phyloP scores from a whole-genome alignment of 2,888 invertebrate genomes.

The Rhyacophila evoluta region DNA sequence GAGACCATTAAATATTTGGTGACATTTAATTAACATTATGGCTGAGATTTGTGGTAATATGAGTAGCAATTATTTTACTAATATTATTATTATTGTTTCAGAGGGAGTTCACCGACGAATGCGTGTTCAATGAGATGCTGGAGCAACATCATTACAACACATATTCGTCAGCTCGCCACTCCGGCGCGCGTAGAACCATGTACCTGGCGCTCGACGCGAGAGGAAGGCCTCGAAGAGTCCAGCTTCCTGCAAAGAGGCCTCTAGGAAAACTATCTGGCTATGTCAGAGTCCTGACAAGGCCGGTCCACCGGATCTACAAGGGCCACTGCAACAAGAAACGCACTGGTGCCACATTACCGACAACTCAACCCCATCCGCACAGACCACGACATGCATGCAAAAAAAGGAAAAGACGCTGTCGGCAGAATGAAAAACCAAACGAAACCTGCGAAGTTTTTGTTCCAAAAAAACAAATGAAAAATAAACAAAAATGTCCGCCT shows the following conservation, averaged over 20 bases:
- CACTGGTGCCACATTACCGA: not conserved
- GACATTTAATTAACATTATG: not conserved
- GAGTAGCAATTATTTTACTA: not conserved
- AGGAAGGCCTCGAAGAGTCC: slow-evolving; percentile 80
- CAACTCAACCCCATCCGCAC: slow-evolving; percentile 58
- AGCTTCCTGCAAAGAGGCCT: slow-evolving; percentile 75
- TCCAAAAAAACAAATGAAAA: slow-evolving; percentile 66
- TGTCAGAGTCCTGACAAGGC: slow-evolving; percentile 77
- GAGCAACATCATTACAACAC: slow-evolving; percentile 89
- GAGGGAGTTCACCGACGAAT: slow-evolving; percentile 86
- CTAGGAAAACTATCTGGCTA: slow-evolving; percentile 82
- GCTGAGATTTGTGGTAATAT: not conserved
- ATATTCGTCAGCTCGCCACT: slow-evolving; percentile 82
- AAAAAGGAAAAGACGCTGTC: slow-evolving; percentile 60
- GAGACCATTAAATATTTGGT: too few relatives aligned
- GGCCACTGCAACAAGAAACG: slow-evolving; percentile 32
- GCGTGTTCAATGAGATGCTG: slow-evolving; percentile 89
- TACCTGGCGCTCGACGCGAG: slow-evolving; percentile 83
- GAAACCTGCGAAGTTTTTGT: slow-evolving; percentile 56
- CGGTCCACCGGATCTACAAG: slow-evolving; percentile 63
- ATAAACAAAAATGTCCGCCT: slow-evolving; percentile 58
- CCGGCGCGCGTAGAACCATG: slow-evolving; percentile 75
- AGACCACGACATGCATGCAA: slow-evolving; percentile 63
- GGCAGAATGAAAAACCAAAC: slow-evolving; percentile 58
- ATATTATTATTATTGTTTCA: slow-evolving; percentile 61